A percentile compares a stretch with the other conserved stretches of the same genome.
Conservation (phyloP, 2,888 invertebrate species). For the Cybosia mesomella region DNA sequence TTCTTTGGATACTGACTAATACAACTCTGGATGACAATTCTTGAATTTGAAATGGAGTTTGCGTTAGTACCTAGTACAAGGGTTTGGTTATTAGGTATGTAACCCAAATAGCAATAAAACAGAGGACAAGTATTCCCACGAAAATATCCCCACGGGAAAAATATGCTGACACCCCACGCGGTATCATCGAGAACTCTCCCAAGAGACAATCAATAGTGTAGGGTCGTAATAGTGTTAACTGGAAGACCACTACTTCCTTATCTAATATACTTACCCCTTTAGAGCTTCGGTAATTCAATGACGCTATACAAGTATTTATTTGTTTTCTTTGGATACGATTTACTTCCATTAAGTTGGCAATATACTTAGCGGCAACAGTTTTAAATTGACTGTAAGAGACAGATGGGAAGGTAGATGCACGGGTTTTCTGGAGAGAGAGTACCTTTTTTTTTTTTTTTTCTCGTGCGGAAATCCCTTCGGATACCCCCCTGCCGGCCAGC, state of each 20-base stretch:
- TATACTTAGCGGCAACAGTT: neutral
- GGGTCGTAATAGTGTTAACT: slow-evolving; percentile 31
- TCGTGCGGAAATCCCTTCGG: no score
- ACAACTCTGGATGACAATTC: no score
- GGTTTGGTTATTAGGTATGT: neutral
- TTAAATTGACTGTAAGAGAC: no score
- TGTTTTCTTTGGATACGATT: neutral
- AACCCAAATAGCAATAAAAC: neutral
- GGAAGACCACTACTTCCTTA: slow-evolving; percentile 12
- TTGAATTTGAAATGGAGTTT: neutral
- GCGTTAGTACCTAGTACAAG: neutral
- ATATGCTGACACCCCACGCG: slow-evolving; percentile 21
- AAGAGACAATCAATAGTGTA: slow-evolving; percentile 28
- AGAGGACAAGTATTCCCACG: slow-evolving; percentile 33
- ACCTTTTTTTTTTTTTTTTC: no score
- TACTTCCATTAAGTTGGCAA: neutral
- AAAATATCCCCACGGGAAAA: slow-evolving; percentile 27
- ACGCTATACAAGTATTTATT: neutral
- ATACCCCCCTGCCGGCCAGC: no score
- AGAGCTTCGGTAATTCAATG: neutral
- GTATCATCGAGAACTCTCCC: slow-evolving; percentile 31
- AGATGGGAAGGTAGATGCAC: no score
- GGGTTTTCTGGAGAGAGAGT: no score
- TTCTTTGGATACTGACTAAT: no score
- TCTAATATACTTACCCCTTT: slow-evolving; percentile 14